Percentiles rank a stretch among this genome's conserved stretches.
Evolutionary conservation across 2,888 invertebrate species (phyloP).

Genomic region (Thysanoteuthis rhombus): DNA sequence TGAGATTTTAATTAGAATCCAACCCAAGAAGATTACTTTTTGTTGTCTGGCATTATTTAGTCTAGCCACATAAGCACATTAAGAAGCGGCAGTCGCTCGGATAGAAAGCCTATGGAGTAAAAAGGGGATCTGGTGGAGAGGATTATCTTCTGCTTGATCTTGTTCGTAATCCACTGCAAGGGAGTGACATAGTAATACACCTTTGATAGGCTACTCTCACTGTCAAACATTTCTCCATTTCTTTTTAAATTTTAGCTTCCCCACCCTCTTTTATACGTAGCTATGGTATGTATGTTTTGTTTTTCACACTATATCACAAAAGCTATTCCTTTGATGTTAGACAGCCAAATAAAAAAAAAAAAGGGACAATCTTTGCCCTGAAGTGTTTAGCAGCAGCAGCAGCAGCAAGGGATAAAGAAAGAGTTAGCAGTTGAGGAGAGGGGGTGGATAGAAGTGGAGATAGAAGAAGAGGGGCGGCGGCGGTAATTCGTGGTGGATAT

Average conservation of each 20-base stretch:
- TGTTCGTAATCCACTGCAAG: not conserved
- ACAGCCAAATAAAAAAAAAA: not conserved
- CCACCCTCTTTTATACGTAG: not conserved
- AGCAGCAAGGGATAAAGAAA: not conserved
- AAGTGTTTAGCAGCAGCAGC: conserved; percentile 1
- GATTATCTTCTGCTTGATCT: not conserved
- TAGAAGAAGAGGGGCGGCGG: not conserved
- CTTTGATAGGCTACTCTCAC: not conserved
- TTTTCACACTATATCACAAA: not conserved
- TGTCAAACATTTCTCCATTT: not conserved
- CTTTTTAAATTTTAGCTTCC: not conserved
- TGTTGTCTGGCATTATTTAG: not conserved
- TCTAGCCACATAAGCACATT: not conserved
- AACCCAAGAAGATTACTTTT: not conserved
- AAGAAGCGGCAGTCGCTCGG: not conserved
- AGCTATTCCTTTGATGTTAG: not conserved
- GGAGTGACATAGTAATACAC: not conserved
- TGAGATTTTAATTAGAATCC: not conserved
- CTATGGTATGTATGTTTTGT: not conserved
- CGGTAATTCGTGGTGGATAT: not conserved
- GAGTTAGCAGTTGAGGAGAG: not conserved
- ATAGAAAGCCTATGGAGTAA: not conserved
- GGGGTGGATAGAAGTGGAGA: not conserved
- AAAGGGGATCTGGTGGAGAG: not conserved
- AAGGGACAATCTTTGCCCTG: not conserved